Evolutionary conservation across 2,113 vertebrate species (phyloP).

Genomic region (Myocastor coypus): DNA sequence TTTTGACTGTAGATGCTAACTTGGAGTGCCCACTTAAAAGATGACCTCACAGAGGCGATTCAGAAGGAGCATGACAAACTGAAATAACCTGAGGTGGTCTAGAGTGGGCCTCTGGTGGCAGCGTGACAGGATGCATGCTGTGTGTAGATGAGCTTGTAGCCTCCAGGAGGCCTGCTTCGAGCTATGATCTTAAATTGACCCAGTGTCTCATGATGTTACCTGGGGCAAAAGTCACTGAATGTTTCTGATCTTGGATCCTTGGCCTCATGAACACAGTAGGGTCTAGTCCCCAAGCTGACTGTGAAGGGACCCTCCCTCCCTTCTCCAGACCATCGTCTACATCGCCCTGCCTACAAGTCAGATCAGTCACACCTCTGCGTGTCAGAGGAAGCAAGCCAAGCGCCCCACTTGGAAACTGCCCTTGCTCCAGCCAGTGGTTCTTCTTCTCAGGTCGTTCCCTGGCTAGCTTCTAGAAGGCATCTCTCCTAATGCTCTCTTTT

Average conservation of each 20-base stretch:
- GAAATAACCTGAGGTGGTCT: not conserved
- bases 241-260: not conserved
- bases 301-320: not conserved
- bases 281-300: not conserved
- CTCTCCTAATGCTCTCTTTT: not conserved
- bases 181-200: not conserved
- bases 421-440: not conserved
- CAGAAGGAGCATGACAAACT: not conserved
- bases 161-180: not conserved
- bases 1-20: not conserved
- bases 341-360: not conserved
- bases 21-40: not conserved
- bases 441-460: not conserved
- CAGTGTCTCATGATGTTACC: not conserved
- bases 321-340: not conserved
- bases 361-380: not conserved
- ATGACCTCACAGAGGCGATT: not conserved
- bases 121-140: too few relatives aligned
- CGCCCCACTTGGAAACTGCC: not conserved
- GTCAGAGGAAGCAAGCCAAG: not conserved
- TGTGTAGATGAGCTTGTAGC: not conserved
- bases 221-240: not conserved
- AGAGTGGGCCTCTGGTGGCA: not conserved
- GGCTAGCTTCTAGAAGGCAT: not conserved
- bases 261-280: not conserved